These are phyloP conservation scores for Caenorhabditis briggsae DNA, from an alignment of 1,140 invertebrate genomes.

Conservation along the genomic window DNA sequence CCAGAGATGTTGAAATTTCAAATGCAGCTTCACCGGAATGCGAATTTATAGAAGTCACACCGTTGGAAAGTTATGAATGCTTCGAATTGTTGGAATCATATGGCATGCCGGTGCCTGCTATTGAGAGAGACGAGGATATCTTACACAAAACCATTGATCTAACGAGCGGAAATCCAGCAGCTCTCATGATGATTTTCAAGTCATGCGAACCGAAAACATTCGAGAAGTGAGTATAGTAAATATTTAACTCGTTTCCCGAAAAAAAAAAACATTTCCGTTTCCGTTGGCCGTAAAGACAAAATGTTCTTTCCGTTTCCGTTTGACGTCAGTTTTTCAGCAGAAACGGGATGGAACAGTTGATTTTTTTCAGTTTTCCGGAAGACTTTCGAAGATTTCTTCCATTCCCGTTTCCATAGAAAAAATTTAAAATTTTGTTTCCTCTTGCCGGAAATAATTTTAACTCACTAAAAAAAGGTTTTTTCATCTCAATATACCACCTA, in stretches of 20 bases:
- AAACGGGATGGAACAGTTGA: too few relatives aligned
- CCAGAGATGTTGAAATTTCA: constrained; percentile 18
- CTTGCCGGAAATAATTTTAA: too few relatives aligned
- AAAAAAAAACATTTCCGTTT: too few relatives aligned
- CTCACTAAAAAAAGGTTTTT: too few relatives aligned
- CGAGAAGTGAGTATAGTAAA: constrained; percentile 41
- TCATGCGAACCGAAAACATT: constrained; percentile 45
- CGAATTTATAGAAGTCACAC: constrained; percentile 26
- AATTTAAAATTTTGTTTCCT: too few relatives aligned
- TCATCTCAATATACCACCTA: too few relatives aligned
- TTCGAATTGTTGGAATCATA: constrained; percentile 13
- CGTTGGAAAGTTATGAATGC: constrained; percentile 18
- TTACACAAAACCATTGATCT: neutral
- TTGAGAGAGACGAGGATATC: constrained; percentile 29
- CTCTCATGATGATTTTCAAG: constrained; percentile 43
- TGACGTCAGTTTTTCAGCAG: too few relatives aligned
- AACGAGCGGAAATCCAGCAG: constrained; percentile 27
- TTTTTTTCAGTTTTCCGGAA: too few relatives aligned
- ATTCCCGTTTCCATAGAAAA: too few relatives aligned
- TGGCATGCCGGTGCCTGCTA: constrained; percentile 28
- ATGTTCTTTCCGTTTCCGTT: too few relatives aligned
- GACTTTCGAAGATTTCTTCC: too few relatives aligned
- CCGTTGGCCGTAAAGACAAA: too few relatives aligned
- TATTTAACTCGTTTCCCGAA: neutral
- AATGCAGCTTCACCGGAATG: constrained; percentile 13